Percentiles rank a stretch among this genome's conserved stretches.
Evolutionary conservation across 2,888 invertebrate genomes (phyloP).

Genomic region (Pandemis cinnamomeana): DNA sequence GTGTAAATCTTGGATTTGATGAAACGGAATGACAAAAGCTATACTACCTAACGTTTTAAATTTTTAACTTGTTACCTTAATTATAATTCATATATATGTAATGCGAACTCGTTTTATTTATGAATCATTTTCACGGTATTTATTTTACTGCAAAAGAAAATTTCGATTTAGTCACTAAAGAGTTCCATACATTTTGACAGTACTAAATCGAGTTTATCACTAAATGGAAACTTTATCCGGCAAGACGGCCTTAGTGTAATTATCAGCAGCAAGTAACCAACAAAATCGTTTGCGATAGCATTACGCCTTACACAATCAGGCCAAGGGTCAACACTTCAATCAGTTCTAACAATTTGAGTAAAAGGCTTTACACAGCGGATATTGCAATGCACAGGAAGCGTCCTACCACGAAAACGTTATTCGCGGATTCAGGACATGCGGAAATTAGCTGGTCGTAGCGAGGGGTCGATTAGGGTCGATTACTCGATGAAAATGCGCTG

Average conservation of each 20-base stretch:
- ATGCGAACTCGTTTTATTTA: too few species aligned
- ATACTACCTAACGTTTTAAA: too few species aligned
- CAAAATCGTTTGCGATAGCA: constrained; percentile 24
- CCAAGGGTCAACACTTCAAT: constrained; percentile 50
- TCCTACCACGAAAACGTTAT: constrained; percentile 38
- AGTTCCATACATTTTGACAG: too few species aligned
- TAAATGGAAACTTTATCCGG: too few species aligned
- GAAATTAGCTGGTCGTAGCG: constrained; percentile 58
- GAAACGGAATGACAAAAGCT: too few species aligned
- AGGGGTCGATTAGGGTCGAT: constrained; percentile 30
- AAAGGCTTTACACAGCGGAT: constrained; percentile 74
- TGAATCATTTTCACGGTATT: too few species aligned
- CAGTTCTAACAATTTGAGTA: constrained; percentile 66
- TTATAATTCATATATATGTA: too few species aligned
- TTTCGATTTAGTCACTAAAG: too few species aligned
- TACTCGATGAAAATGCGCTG: constrained; percentile 4
- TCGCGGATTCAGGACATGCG: constrained; percentile 57
- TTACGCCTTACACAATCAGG: constrained; percentile 33
- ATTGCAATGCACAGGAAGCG: constrained; percentile 64
- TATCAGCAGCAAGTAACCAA: not conserved
- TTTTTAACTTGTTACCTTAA: too few species aligned
- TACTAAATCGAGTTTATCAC: too few species aligned
- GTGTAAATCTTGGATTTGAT: too few species aligned
- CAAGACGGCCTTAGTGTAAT: not conserved
- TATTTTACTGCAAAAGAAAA: too few species aligned